These are phyloP conservation scores for Dasypus novemcinctus DNA, from an alignment of 2,113 vertebrate genomes.

Conservation along the genomic window DNA sequence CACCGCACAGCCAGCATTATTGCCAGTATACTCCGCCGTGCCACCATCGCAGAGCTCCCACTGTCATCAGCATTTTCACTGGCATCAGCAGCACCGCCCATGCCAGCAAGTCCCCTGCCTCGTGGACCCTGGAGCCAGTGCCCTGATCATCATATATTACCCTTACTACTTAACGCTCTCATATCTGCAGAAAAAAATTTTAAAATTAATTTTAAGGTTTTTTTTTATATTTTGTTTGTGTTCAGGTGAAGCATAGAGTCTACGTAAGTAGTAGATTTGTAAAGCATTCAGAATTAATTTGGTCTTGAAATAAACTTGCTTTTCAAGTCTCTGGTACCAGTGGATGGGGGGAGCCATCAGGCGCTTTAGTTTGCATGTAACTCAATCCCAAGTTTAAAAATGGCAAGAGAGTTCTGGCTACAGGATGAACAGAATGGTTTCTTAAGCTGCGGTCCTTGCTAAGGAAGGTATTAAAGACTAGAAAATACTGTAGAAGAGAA, in stretches of 20 bases:
- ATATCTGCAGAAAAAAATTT: neutral
- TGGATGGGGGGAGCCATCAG: neutral
- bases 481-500: neutral
- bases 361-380: neutral
- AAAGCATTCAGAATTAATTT: neutral
- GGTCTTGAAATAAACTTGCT: constrained; percentile 19
- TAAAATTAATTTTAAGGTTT: neutral
- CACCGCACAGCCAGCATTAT: neutral
- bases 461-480: neutral
- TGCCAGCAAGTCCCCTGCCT: fast-evolving
- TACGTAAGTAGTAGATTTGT: neutral
- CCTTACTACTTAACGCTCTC: neutral
- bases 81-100: neutral
- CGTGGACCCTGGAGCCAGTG: fast-evolving
- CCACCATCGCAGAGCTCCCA: neutral
- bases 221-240: neutral
- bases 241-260: neutral
- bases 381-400: neutral
- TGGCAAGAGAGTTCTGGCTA: neutral
- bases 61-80: too few species aligned
- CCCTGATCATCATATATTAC: too few species aligned
- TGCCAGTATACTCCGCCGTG: fast-evolving
- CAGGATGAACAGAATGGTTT: neutral
- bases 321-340: neutral
- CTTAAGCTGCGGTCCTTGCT: fast-evolving